Percentiles rank a stretch among this genome's conserved stretches.
These are phyloP conservation scores for Sphenopsis melanotis DNA, from an alignment of 2,797 vertebrate species.

Conservation along the genomic window DNA sequence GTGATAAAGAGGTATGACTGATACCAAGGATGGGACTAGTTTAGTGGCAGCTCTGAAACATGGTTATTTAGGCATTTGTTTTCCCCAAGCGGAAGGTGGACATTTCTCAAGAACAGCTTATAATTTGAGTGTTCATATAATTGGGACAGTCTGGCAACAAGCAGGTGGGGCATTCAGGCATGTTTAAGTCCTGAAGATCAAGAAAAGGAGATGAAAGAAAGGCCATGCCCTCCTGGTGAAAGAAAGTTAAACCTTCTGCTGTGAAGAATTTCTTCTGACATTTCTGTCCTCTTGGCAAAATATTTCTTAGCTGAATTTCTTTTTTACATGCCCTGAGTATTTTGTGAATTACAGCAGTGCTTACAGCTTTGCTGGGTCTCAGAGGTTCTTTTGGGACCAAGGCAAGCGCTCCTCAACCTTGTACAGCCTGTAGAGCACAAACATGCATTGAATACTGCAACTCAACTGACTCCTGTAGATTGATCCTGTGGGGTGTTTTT, in stretches of 20 bases:
- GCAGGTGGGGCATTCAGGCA: background rate
- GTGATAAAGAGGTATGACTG: background rate
- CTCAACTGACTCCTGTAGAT: background rate
- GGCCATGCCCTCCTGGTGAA: background rate
- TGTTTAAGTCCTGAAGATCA: background rate
- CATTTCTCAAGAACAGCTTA: background rate
- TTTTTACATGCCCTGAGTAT: background rate
- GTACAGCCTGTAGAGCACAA: background rate
- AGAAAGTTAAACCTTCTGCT: background rate
- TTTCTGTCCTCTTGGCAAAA: background rate
- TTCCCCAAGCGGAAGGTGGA: background rate
- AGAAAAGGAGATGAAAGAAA: background rate
- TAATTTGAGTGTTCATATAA: background rate
- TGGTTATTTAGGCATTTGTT: background rate
- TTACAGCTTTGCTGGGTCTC: background rate
- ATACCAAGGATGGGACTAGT: background rate
- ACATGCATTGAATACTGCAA: background rate
- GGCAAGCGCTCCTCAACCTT: fast-evolving
- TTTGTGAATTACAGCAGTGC: background rate
- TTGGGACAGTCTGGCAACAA: background rate
- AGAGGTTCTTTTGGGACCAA: background rate
- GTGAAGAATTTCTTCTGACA: background rate
- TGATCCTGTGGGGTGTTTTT: fast-evolving
- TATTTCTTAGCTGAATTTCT: background rate
- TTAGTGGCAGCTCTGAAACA: background rate